Conservation (phyloP, 2,888 invertebrate genomes). For the Drosophila hamatofila region DNA sequence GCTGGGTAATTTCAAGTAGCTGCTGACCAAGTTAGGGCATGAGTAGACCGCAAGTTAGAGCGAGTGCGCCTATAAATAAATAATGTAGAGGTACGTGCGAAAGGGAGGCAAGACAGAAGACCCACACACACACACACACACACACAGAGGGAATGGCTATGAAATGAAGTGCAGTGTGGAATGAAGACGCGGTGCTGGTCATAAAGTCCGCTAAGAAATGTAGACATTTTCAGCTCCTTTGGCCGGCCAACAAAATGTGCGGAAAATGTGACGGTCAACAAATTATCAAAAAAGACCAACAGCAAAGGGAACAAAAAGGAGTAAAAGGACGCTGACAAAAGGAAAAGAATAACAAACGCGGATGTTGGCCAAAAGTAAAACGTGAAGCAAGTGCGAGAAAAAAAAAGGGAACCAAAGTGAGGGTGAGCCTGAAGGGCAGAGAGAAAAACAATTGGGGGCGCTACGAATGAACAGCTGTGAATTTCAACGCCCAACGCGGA, state of each 20-base stretch:
- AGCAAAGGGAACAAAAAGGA: constrained; percentile 6
- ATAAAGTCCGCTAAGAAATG: constrained; percentile 57
- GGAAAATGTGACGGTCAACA: constrained; percentile 77
- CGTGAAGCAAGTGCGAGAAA: constrained; percentile 40
- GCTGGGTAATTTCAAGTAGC: neutral
- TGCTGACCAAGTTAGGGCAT: constrained; percentile 22
- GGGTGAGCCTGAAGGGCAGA: too few relatives aligned
- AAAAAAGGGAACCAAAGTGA: neutral
- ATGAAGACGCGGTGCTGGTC: constrained; percentile 43
- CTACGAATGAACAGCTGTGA: constrained; percentile 60
- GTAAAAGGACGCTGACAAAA: constrained; percentile 11
- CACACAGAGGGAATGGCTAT: constrained; percentile 2
- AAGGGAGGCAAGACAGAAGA: constrained; percentile 7
- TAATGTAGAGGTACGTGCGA: constrained; percentile 57
- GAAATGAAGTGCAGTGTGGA: constrained; percentile 53
- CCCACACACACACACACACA: neutral
- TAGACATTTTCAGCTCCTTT: constrained; percentile 49
- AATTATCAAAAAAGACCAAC: constrained; percentile 62
- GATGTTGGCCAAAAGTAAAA: constrained; percentile 27
- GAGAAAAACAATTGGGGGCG: constrained; percentile 3
- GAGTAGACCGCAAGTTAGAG: constrained; percentile 29
- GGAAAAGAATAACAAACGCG: constrained; percentile 25
- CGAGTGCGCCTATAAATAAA: constrained; percentile 62
- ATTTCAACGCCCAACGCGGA: constrained; percentile 42
- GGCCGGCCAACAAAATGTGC: constrained; percentile 58